Percentiles rank a stretch among this genome's conserved stretches.
Evolutionary conservation across 2,888 invertebrate genomes (phyloP).

Genomic region (Cacoxenus indagator): DNA sequence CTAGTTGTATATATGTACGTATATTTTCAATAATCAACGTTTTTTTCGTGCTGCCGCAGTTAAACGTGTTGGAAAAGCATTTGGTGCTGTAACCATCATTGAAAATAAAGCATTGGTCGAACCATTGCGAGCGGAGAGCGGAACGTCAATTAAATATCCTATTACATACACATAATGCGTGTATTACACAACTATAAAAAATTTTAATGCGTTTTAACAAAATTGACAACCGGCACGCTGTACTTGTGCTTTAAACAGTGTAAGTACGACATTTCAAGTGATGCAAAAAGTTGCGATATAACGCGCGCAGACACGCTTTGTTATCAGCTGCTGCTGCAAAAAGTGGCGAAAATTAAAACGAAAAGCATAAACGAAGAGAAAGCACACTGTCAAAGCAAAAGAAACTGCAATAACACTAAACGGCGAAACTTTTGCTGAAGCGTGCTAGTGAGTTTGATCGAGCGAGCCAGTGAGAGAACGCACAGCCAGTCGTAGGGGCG

Average conservation of each 20-base stretch:
- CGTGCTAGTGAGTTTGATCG: not conserved
- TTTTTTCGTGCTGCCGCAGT: slow-evolving; percentile 28
- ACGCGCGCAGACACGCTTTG: slow-evolving; percentile 22
- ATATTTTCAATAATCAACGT: slow-evolving; percentile 13
- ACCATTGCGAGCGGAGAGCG: no score
- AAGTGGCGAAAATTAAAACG: slow-evolving; percentile 38
- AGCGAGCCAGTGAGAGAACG: slow-evolving; percentile 1
- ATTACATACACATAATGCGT: not conserved
- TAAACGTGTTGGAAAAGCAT: not conserved
- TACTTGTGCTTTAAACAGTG: not conserved
- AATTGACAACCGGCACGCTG: not conserved
- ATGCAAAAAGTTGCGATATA: not conserved
- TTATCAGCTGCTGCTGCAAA: slow-evolving; percentile 46
- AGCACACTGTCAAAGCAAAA: slow-evolving; percentile 45
- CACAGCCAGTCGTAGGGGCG: not conserved
- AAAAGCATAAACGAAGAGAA: slow-evolving; percentile 41
- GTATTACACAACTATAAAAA: slow-evolving; percentile 6
- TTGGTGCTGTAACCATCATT: not conserved
- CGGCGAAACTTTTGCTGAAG: slow-evolving; percentile 9
- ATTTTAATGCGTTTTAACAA: not conserved
- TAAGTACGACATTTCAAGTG: not conserved
- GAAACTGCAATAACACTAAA: slow-evolving; percentile 39
- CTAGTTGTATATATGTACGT: slow-evolving; percentile 37
- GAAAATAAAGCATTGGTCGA: slow-evolving; percentile 25
- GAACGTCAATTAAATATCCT: slow-evolving; percentile 30